Percentiles rank a stretch among this genome's conserved stretches.
Conservation (phyloP, 2,888 invertebrate genomes). For the Lutraria lutraria region DNA sequence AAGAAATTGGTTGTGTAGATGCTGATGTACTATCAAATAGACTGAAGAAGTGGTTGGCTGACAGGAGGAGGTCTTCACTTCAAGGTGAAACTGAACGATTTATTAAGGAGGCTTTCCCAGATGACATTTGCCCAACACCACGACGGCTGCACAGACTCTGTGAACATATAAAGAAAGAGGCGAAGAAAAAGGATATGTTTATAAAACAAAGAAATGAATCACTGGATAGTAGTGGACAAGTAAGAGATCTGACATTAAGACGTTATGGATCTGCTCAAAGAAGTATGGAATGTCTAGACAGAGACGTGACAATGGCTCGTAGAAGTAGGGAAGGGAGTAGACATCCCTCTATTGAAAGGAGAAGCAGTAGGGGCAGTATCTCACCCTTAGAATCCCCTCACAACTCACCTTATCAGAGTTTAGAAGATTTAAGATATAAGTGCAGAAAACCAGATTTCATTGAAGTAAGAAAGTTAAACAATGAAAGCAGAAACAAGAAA, state of each 20-base stretch:
- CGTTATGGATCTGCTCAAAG: constrained; percentile 10
- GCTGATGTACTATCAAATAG: background rate
- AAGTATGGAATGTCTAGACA: constrained; percentile 2
- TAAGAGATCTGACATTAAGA: background rate
- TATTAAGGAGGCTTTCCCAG: constrained; percentile 29
- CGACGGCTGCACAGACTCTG: background rate
- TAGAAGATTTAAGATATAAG: background rate
- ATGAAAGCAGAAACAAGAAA: constrained; percentile 29
- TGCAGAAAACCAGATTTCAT: constrained; percentile 42
- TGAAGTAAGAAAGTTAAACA: constrained; percentile 34
- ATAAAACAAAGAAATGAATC: constrained; percentile 7
- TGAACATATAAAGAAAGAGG: background rate
- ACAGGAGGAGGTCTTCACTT: constrained; percentile 16
- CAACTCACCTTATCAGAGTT: background rate
- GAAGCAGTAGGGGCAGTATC: background rate
- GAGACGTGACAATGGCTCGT: background rate
- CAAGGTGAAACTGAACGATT: constrained; percentile 37
- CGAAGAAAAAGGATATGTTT: background rate
- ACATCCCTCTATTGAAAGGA: background rate
- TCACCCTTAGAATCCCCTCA: background rate
- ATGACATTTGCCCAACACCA: constrained; percentile 14
- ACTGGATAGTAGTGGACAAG: background rate
- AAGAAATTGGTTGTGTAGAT: constrained; percentile 13
- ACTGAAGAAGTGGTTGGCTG: constrained; percentile 34
- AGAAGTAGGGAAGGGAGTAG: constrained; percentile 7